Evolutionary conservation across 2,888 invertebrate species (phyloP), one percentile per base, ranked within the genome.

Genomic region (Camponotus fellah): DNA sequence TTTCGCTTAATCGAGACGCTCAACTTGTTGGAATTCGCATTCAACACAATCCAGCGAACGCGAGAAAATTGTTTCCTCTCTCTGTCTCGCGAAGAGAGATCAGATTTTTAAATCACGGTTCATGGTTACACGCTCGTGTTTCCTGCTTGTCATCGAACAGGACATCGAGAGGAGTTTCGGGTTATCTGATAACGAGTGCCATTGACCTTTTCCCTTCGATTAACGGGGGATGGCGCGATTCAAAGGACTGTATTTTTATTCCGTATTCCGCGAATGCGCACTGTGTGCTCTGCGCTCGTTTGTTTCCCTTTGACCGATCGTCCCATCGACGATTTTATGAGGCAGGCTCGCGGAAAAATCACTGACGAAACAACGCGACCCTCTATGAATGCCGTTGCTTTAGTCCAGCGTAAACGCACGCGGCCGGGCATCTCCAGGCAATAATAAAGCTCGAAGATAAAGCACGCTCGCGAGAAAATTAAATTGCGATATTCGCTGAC

Each of bases 151-250:
- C 66, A 75, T 62, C 62, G 77, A 84, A 82, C 71, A 79, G 85
- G 69, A 69, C 69, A 77, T 64, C 40, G 81, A 77, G 65, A 68
- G 56, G 81, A 79, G 80, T 66, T 68, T 84, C 76, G 84, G 68
- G 58, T 65, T 80, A 86, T 87, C 83, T 85, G 89, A 89, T 86
- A 86, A 68, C 85, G 75, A 85, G 85, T 77, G 81, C 79, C 83
- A 82, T 88, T 87, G 83, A 89, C 82, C 80, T 81, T 86, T 83
- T 49, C 46, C 65, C 75, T 79, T 89, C 85, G 90, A 89, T 89
- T 85, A 90, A 83, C 86, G 68, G 14, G 21, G 62, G 58, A 74
- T 80, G 79, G 72, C 69, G 37, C 72, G 86, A 83, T 87, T 90
- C 88, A 84, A 86, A 85, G 86, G 75, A 83, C 69, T 58, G 68